These are phyloP conservation scores for Gymnorhina tibicen DNA, from an alignment of 2,113 vertebrate genomes.

Conservation along the genomic window DNA sequence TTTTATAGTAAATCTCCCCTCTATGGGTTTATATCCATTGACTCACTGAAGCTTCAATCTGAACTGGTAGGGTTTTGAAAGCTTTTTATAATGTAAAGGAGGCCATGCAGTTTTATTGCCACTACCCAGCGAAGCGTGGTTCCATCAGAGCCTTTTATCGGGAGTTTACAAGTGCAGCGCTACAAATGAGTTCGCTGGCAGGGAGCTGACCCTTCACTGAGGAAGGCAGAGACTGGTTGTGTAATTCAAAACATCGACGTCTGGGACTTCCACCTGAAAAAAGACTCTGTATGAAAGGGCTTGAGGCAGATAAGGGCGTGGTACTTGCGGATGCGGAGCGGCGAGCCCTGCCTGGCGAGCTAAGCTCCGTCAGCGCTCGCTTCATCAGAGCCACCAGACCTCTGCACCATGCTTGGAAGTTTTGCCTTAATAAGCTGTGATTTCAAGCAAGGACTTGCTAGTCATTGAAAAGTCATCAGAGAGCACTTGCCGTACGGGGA, in stretches of 20 bases:
- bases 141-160: conserved; percentile 16
- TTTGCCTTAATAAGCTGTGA: background rate
- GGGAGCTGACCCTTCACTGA: conserved; percentile 21
- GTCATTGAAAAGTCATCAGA: background rate
- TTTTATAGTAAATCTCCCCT: background rate
- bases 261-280: background rate
- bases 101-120: background rate
- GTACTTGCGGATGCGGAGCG: accelerated
- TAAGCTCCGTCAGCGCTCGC: background rate
- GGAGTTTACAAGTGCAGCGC: conserved; percentile 30
- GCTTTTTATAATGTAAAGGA: background rate
- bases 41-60: background rate
- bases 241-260: background rate
- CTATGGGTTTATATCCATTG: background rate
- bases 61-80: background rate
- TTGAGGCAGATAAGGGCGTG: background rate
- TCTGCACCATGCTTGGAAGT: accelerated
- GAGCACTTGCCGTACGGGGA: background rate
- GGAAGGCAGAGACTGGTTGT: conserved; percentile 8
- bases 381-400: background rate
- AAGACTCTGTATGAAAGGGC: background rate
- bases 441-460: background rate
- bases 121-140: background rate
- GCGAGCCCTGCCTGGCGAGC: background rate
- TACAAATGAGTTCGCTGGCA: conserved; percentile 52